phyloP scores from a whole-genome alignment of 2,113 vertebrate species.

The Thamnaconus septentrionalis region DNA sequence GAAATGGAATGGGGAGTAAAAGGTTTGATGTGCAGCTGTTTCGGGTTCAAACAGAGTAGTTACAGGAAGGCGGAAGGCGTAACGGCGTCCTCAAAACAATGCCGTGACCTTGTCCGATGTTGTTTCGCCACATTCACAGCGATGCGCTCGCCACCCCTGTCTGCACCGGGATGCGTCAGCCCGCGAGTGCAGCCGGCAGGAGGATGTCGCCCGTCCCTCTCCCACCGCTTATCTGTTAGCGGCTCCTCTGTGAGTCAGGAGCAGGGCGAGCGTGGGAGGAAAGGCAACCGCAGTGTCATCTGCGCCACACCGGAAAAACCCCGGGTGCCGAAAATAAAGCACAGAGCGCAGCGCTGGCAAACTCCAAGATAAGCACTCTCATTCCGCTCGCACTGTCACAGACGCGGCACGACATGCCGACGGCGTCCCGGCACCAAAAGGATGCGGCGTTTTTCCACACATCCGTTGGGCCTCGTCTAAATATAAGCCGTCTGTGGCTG shows the following conservation, averaged over 20 bases:
- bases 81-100: conserved; percentile 1
- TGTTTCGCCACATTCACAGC: conserved; percentile 43
- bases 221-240: conserved; percentile 60
- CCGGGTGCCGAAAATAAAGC: conserved; percentile 55
- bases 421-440: not conserved
- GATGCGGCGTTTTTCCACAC: conserved; percentile 7
- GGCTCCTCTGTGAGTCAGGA: conserved; percentile 59
- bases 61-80: not conserved
- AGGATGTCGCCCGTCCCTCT: conserved; percentile 32
- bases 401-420: not conserved
- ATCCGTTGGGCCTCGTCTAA: not conserved
- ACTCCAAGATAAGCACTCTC: conserved; percentile 42
- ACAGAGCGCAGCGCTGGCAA: conserved; percentile 27
- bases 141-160: conserved; percentile 18
- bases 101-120: conserved; percentile 11
- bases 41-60: not conserved
- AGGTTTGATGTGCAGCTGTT: not conserved
- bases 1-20: not conserved
- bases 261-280: conserved; percentile 50
- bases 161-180: conserved; percentile 32
- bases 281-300: conserved; percentile 57
- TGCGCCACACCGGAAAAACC: conserved; percentile 48
- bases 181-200: conserved; percentile 28
- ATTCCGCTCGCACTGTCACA: conserved; percentile 27
- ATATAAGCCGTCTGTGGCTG: not conserved